Evolutionary conservation across 2,797 vertebrate genomes (phyloP), one percentile per base, ranked within the genome.

Genomic region (Thalassophryne amazonica): DNA sequence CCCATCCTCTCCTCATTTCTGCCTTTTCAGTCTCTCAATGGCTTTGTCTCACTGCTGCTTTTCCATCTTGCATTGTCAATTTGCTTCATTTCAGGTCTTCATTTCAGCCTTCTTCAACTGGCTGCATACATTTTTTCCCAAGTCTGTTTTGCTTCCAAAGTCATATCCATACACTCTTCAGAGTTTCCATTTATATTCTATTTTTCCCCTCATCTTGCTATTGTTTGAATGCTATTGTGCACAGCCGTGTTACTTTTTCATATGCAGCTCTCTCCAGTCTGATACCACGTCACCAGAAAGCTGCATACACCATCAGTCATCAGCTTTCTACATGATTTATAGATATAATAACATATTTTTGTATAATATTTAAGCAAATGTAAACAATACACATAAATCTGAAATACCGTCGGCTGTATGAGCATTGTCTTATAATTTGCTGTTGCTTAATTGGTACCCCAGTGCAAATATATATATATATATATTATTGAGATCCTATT

Each of bases 31-130:
- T 41, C 31, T 30, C 20, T 29, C 32, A 20, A 13, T 11, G 13
- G 21, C 56, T 41, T 56, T 55, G 39, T 50, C 42, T 8, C 18
- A 15, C 23, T 40, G 41, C 12, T 46, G 12, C 17, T 37, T 36
- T 22, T 34, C 43, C 28, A 53, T 57, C 11, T 32, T 16, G 24
- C 11, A 21, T 53, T 46, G 31, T 52, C 54, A 43, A 6, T 52
- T 31, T 43, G 11, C 23, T 40, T 60, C 53, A 39, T 5, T 61
- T 41, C 41, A 10, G 6, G 31, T 39, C 2, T 46, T 33, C 33
- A 34, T 58, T 59, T 47, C 16, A 21, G 46, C 50, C 46, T 53
- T 32, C 21, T 40, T 43, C 36, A 60, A 13, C 23, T 40, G n/a
- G n/a, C 36, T 19, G 35, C 37, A 15, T 19, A 40, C 28, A 60